Base-by-base conservation (phyloP, 1,140 invertebrate genomes). In the Chelonus insularis region DNA sequence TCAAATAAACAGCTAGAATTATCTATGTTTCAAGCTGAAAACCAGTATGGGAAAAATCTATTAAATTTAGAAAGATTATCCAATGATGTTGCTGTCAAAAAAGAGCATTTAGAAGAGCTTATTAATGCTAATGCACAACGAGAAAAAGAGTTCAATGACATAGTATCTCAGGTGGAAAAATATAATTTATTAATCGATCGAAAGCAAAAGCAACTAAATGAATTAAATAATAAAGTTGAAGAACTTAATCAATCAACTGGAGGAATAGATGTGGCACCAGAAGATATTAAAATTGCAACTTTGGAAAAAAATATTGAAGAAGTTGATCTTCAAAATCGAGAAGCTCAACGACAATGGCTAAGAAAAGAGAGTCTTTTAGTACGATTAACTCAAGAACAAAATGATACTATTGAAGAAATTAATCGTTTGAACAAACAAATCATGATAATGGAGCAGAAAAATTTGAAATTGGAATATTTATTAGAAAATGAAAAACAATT, bases 381-480 rank as follows among this genome's bases (percentile, higher is more conserved):
- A 0, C 81, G 82, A 57, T 73, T 92, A 4, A 85, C 88, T 0
- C 77, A 87, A 60, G 84, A 91, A 64, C 82, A 88, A 68, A 86
- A 87, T 64, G 74, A 82, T 60, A 85, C 90, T 64, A 69, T 90
- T 0, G 79, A 85, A 21, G 85, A 91, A 65, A 83, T 89, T 41
- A 86, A 86, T 71, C 76, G 89, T 14, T 77, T 89, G 7, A 84
- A 84, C 39, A 91, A 91, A 78, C 88, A 92, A 70, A 85, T 89
- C 20, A 84, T 88, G 69, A 86, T 92, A 47, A 85, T 91, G 73
- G 87, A 90, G 32, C 87, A 91, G 66, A 91, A 91, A 61, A 87
- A 86, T 51, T 76, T 88, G 56, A 88, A 88, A 65, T 78, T 90
- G 4, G 85, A 89, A 37, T 82, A 84, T 57, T 85, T 90, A 39